Conservation (phyloP, 2,113 vertebrate species). For the Motacilla alba region DNA sequence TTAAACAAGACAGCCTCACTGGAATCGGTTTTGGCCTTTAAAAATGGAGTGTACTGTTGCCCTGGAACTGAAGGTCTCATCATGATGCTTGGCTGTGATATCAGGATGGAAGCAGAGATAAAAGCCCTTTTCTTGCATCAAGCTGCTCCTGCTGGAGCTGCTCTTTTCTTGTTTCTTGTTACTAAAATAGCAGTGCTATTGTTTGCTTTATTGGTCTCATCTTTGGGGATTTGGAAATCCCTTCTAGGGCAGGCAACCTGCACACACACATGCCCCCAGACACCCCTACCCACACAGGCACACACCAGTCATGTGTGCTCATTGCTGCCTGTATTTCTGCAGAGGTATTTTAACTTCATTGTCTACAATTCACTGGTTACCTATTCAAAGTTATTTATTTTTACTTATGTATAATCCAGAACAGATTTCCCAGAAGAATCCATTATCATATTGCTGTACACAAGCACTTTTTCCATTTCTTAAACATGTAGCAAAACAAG, state of each 20-base stretch:
- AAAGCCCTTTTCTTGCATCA: slow-evolving; percentile 34
- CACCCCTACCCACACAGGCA: not conserved
- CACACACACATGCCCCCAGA: not conserved
- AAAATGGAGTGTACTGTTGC: slow-evolving; percentile 13
- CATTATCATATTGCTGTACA: not conserved
- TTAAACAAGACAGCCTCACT: not conserved
- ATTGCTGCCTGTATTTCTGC: not conserved
- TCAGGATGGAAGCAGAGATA: slow-evolving; percentile 42
- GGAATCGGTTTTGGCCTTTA: not conserved
- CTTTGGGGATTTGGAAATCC: not conserved
- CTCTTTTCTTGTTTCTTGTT: slow-evolving; percentile 4
- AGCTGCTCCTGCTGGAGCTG: slow-evolving; percentile 21
- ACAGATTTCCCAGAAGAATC: not conserved
- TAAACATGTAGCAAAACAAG: not conserved
- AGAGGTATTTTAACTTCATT: not conserved
- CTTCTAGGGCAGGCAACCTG: not conserved
- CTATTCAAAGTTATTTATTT: not conserved
- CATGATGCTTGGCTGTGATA: slow-evolving; percentile 18
- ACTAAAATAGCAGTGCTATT: not conserved
- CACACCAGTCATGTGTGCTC: not conserved
- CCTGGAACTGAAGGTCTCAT: slow-evolving; percentile 32
- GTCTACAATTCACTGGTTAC: not conserved
- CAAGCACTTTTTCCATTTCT: not conserved
- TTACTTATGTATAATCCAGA: not conserved
- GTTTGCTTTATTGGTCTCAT: not conserved